Base-by-base conservation (phyloP, 2,113 vertebrate genomes). In the Eptesicus fuscus region DNA sequence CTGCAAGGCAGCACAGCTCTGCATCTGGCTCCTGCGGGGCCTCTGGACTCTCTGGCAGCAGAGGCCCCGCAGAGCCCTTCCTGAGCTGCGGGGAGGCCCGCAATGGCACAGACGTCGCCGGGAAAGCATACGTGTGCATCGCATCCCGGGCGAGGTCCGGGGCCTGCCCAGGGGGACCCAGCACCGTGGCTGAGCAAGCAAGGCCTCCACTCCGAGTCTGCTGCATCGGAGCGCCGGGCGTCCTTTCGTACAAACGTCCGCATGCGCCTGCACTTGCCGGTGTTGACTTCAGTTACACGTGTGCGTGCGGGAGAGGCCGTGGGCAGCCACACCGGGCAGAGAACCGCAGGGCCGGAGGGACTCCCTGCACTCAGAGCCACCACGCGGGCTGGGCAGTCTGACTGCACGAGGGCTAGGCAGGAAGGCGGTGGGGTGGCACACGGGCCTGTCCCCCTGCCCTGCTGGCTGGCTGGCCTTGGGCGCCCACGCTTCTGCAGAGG, bases 1-100 rank as follows among this genome's bases (percentile, higher is more conserved):
- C 99, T 99, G 59, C 1, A 74, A 71, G 53, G 53, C 1, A 65
- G 59, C 37, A 82, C 18, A 30, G 22, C 3, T 22, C 6, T 74
- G 44, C 56, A 32, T n/a, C 4, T 1, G 23, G 20, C 2, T 6
- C 1, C 44, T 37, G 9, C 51, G 35, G 23, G 51, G 30, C 18
- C 1, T 20, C 25, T 1, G 1, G 1, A 2, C 17, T 3, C 35
- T 11, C 0, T 3, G 40, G 42, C 18, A 28, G 8, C 32, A 30
- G 20, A 35, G 40, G 14, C 6, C 25, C 2, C n/a, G 17, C 0
- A 32, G n/a, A 16, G 16, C 7, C 18, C 10, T 2, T 1, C 0
- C 13, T 4, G 53, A 77, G 25, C 53, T 0, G 44, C 5, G 9
- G 9, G 23, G n/a, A 12, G 12, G 11, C 9, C 4, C 35, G 25